Evolutionary conservation across 2,797 vertebrate genomes (phyloP), one percentile per base, ranked within the genome.

Genomic region (Amblyopsis hoosieri): DNA sequence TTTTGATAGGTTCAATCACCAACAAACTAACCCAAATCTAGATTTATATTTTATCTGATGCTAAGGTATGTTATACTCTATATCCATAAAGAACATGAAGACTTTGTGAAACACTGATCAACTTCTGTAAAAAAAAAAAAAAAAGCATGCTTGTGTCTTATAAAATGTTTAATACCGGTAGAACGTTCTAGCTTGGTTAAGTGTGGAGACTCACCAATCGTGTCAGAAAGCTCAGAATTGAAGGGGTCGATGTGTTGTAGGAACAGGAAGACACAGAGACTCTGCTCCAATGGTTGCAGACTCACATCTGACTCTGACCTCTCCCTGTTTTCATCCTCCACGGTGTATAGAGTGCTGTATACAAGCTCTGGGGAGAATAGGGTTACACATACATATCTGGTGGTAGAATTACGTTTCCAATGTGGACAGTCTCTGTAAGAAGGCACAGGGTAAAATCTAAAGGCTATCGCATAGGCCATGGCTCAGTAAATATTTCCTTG

Each of bases 161-260:
- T 42, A 9, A 9, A 9, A 42, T 42, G 37, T 42, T 42, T 42
- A 42, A 9, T 8, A 42, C 37, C 2, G 37, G 1, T 42, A 42
- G 37, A 9, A 42, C 8, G 7, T 7, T 7, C 37, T 37, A 37
- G 37, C 37, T 42, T 1, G 37, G 23, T 29, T 4, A 29, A 15
- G 13, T 53, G 71, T 54, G 56, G 23, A 29, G 19, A 55, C 81
- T 88, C 63, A 91, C 90, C 76, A 57, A 89, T 60, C 1, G 73
- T n/a, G 60, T 91, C 88, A 49, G 74, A 73, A n/a, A 88, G 60
- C n/a, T 84, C 78, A 5, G 70, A 75, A 56, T 59, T 74, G 75
- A 91, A 91, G 0, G 87, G 89, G 81, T 91, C 89, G 7, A 19
- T 84, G 70, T 91, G 79, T 66, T 89, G 87, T 68, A 92, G 71